Evolutionary conservation across 2,888 invertebrate species (phyloP).

Genomic region (Ryuthela nishihirai): DNA sequence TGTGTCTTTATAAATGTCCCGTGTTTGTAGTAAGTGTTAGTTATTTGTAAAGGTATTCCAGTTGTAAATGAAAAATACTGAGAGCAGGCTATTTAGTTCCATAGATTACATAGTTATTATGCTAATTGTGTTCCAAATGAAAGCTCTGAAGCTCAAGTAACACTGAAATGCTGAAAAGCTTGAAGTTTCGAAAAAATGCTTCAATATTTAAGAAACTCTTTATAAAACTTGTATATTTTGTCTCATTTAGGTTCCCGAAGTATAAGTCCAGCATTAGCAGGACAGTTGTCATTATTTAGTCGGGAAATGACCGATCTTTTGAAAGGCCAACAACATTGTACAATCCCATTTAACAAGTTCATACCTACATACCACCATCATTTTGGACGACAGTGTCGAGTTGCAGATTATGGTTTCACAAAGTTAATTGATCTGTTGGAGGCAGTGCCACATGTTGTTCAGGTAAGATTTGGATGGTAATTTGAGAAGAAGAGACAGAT

Average conservation of each 20-base stretch:
- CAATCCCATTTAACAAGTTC: conserved; percentile 76
- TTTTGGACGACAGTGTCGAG: conserved; percentile 90
- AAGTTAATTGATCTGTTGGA: conserved; percentile 86
- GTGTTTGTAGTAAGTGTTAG: no score
- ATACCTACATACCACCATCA: conserved; percentile 96
- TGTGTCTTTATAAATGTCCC: no score
- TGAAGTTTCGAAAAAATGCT: no score
- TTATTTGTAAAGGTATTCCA: no score
- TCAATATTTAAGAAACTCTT: not conserved
- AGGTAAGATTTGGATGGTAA: no score
- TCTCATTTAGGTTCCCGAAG: conserved; percentile 7
- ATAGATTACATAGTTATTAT: no score
- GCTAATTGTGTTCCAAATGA: no score
- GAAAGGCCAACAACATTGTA: conserved; percentile 73
- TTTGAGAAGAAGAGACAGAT: no score
- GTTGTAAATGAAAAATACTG: no score
- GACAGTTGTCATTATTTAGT: conserved; percentile 73
- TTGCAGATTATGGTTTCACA: conserved; percentile 94
- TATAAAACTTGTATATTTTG: not conserved
- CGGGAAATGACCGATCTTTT: conserved; percentile 81
- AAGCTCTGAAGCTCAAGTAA: no score
- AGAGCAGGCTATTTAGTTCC: no score
- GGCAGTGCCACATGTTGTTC: conserved; percentile 78
- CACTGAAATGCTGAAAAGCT: no score
- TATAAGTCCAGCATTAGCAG: conserved; percentile 55